A percentile compares a stretch with the other conserved stretches of the same genome.
Evolutionary conservation across 2,888 invertebrate species (phyloP).

Genomic region (Callinectes sapidus): DNA sequence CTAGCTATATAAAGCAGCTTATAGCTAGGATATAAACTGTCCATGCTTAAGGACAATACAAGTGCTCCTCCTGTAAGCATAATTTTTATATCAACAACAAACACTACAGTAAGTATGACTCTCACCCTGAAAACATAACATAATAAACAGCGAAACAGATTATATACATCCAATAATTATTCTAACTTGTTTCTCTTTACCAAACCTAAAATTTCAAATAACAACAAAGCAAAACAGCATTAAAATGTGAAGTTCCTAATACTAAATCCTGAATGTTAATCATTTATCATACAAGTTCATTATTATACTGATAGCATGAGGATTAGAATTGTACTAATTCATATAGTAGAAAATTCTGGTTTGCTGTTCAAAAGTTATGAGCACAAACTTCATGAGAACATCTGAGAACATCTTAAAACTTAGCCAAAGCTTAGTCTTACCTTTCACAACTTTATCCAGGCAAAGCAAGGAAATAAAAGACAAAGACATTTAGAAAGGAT

Average conservation of each 20-base stretch:
- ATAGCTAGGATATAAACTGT: neutral
- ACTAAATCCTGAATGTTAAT: neutral
- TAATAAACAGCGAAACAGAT: conserved; percentile 20
- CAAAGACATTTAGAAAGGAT: neutral
- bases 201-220: neutral
- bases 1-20: conserved; percentile 7
- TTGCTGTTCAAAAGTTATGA: conserved; percentile 9
- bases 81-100: neutral
- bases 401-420: conserved; percentile 1
- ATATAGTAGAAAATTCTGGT: conserved; percentile 80
- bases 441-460: conserved; percentile 68
- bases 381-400: conserved; percentile 3
- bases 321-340: conserved; percentile 83
- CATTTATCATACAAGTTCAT: neutral
- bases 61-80: neutral
- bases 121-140: neutral
- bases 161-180: neutral
- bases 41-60: conserved; percentile 12
- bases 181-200: neutral
- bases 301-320: neutral
- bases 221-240: neutral
- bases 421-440: conserved; percentile 47
- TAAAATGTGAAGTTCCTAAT: neutral
- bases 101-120: neutral
- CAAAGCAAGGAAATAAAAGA: conserved; percentile 53